These are phyloP conservation scores for Halyomorpha halys DNA, from an alignment of 1,140 invertebrate species.

Conservation along the genomic window DNA sequence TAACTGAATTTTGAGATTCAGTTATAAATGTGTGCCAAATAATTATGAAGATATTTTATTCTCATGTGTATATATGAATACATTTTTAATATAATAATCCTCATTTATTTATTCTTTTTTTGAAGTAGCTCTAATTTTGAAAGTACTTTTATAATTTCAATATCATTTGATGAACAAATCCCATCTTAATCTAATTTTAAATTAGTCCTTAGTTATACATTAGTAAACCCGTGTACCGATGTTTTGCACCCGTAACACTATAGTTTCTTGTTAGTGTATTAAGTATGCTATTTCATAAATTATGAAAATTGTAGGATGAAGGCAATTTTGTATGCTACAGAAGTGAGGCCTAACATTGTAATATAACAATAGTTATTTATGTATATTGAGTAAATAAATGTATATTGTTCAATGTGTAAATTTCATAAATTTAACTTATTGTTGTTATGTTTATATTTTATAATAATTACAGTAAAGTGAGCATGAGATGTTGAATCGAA, in stretches of 20 bases:
- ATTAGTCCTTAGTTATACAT: too few relatives aligned
- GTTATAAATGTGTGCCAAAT: too few relatives aligned
- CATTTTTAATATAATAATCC: too few relatives aligned
- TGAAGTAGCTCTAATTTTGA: not conserved
- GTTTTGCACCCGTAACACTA: conserved; percentile 8
- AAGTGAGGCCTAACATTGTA: conserved; percentile 11
- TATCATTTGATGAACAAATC: too few relatives aligned
- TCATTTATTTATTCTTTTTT: not conserved
- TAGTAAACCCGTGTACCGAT: too few relatives aligned
- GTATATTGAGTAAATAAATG: conserved; percentile 10
- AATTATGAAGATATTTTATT: too few relatives aligned
- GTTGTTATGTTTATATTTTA: not conserved
- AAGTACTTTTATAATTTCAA: not conserved
- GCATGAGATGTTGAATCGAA: too few relatives aligned
- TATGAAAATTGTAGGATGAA: conserved; percentile 1
- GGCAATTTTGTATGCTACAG: not conserved
- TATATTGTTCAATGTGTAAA: not conserved
- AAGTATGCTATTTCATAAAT: not conserved
- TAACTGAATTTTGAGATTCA: too few relatives aligned
- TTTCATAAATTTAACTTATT: conserved; percentile 6
- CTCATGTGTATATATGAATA: too few relatives aligned
- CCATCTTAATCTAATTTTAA: too few relatives aligned
- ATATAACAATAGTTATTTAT: not conserved
- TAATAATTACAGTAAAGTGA: too few relatives aligned
- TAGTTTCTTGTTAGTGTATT: not conserved